A percentile compares a stretch with the other conserved stretches of the same genome.
Conservation (phyloP, 2,797 vertebrate species). For the Hybognathus amarus region DNA sequence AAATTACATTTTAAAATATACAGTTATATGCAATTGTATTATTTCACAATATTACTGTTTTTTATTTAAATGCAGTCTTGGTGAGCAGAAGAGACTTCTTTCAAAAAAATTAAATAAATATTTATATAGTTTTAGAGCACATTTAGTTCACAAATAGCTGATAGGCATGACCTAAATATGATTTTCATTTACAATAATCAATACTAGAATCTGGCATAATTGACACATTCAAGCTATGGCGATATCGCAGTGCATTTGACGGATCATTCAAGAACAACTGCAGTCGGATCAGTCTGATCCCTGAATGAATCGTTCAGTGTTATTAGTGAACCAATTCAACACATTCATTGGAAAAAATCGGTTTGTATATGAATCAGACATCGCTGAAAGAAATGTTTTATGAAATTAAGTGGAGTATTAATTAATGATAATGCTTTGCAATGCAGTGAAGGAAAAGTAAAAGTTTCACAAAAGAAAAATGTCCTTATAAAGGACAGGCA, state of each 20-base stretch:
- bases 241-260: neutral
- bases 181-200: neutral
- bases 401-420: neutral
- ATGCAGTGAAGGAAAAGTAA: neutral
- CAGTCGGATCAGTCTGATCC: too few relatives aligned
- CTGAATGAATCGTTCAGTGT: neutral
- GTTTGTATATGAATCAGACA: neutral
- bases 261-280: too few relatives aligned
- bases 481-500: too few relatives aligned
- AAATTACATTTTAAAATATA: neutral
- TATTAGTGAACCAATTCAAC: neutral
- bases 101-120: too few relatives aligned
- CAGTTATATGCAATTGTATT: fast-evolving
- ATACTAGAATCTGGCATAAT: neutral
- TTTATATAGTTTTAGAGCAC: too few relatives aligned
- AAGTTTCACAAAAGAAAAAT: neutral
- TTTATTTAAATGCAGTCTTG: too few relatives aligned
- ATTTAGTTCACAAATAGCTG: neutral
- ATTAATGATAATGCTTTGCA: neutral
- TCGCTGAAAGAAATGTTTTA: neutral
- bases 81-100: too few relatives aligned
- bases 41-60: neutral
- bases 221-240: too few relatives aligned
- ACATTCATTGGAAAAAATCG: neutral
- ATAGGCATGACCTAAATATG: neutral